Evolutionary conservation across 2,113 vertebrate species (phyloP).

Genomic region (Orientallactaga bullata): DNA sequence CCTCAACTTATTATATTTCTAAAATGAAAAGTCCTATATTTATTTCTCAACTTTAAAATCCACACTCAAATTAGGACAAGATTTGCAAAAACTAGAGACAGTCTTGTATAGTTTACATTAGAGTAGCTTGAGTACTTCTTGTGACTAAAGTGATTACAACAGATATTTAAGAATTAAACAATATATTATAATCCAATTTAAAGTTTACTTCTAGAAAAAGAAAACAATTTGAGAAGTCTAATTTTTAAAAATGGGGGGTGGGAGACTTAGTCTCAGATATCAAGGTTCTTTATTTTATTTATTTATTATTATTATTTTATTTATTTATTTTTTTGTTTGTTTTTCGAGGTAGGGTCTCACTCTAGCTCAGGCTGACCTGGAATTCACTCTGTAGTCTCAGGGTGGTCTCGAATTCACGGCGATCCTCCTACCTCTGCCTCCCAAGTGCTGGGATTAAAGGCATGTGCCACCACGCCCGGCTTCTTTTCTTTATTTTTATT

Average conservation of each 20-base stretch:
- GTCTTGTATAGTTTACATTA: not conserved
- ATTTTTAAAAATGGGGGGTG: slow-evolving; percentile 2
- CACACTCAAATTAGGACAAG: slow-evolving; percentile 36
- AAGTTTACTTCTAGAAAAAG: slow-evolving; percentile 41
- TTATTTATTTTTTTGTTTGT: too few species aligned
- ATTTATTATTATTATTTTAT: too few species aligned
- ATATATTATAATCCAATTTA: not conserved
- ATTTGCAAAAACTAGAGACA: slow-evolving; percentile 31
- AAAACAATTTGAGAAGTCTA: slow-evolving; percentile 35
- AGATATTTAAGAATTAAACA: slow-evolving; percentile 41
- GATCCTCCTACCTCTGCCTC: too few species aligned
- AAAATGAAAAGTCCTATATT: slow-evolving; percentile 29
- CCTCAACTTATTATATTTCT: slow-evolving; percentile 24
- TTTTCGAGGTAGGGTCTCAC: too few species aligned
- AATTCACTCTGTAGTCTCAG: too few species aligned
- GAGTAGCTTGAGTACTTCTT: not conserved
- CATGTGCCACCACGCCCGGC: too few species aligned
- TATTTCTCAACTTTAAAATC: slow-evolving; percentile 68
- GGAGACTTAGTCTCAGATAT: not conserved
- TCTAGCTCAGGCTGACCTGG: too few species aligned
- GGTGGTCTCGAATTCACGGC: too few species aligned
- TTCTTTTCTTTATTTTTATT: too few species aligned
- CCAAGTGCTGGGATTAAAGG: too few species aligned
- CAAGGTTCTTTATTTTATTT: slow-evolving; percentile 12
- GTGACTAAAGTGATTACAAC: not conserved